Base-by-base conservation (phyloP, 2,888 invertebrate genomes). In the Caenorhabditis zanzibari region DNA sequence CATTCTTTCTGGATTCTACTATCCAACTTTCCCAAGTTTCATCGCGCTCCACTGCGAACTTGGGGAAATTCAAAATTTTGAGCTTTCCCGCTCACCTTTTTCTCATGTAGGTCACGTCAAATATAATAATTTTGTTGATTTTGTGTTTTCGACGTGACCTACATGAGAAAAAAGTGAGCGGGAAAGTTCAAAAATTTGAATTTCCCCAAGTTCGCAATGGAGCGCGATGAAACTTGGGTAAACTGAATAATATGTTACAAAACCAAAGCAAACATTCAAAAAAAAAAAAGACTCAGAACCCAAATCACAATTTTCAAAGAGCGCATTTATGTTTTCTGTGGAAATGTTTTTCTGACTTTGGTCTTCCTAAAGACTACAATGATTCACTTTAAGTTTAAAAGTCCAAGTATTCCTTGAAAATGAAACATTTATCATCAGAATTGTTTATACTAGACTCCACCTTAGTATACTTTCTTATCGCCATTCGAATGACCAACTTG, bases 371-470 rank as follows among this genome's bases (percentile, higher is more conserved):
- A 35, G 10, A n/a, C 10, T 12, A 38, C 12, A 22, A 59, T 28
- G 28, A 19, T 19, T 49, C 7, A 19, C 7, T 19, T 49, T 22
- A 4, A 7, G 6, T 19, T 49, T 14, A n/a, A 22, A 19, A 49
- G 1, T 49, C 14, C 2, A 44, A 12, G 6, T 10, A 38, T 2
- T 38, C 12, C 38, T 10, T 6, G 12, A 2, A 47, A 47, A 19
- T 10, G 32, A 52, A n/a, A n/a, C 22, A 52, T 35, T 49, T 35
- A 52, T 12, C 49, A 35, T 35, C 47, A 28, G 10, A 49, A 9
- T n/a, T 63, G 66, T 66, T 52, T 49, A 64, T 49, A 56, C 72
- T 72, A 72, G 41, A 72, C 72, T 72, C 59, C 47, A 72, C 59
- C 59, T 59, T 72, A 72, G 72, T 72, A 16, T 72, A 72, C 38